Base-by-base conservation (phyloP, 92 coral and sea anemone genomes). In the Bergia puertoricense region DNA sequence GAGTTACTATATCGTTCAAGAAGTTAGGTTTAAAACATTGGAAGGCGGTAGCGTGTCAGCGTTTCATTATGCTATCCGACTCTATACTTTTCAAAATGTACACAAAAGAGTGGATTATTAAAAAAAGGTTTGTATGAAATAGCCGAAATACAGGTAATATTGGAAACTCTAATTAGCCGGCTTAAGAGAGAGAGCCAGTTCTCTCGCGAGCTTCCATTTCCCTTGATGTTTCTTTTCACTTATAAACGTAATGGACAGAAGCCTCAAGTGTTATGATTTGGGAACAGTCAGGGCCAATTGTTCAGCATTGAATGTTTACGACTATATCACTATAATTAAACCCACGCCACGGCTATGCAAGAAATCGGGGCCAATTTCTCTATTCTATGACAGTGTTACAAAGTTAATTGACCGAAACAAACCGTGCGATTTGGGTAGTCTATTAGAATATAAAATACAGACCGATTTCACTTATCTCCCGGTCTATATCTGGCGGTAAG, bases 81-180 rank as follows among this genome's bases (percentile, higher is more conserved):
- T 77, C 90, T 89, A 84, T 90, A 89, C 92, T 74, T 92, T 93
- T 95, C 89, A 93, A 92, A 94, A 93, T 93, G 98, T 95, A 95
- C 98, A 95, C 98, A 95, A 95, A 92, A 92, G 93, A 79, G 89
- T 83, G 86, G 95, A 90, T 95, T 95, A 95, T 95, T 95, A 93
- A 95, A 95, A 93, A 93, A 94, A 90, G 89, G 92, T 95, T 95
- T 90, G 87, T 92, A 90, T 89, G 92, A 94, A 93, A 89, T 86
- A 86, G 95, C 92, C 92, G 93, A 92, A 95, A 93, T 85, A 92
- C 89, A 88, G 91, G 92, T 90, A 77, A 84, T 84, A 91, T 95
- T 93, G 95, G 93, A 93, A 92, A 90, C 92, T 89, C 94, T 95
- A 95, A 95, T 95, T 90, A 92, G 66, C 87, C 79, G 79, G 66